These are phyloP conservation scores for Leptinotarsa texana DNA, from an alignment of 1,140 invertebrate species.

Conservation along the genomic window DNA sequence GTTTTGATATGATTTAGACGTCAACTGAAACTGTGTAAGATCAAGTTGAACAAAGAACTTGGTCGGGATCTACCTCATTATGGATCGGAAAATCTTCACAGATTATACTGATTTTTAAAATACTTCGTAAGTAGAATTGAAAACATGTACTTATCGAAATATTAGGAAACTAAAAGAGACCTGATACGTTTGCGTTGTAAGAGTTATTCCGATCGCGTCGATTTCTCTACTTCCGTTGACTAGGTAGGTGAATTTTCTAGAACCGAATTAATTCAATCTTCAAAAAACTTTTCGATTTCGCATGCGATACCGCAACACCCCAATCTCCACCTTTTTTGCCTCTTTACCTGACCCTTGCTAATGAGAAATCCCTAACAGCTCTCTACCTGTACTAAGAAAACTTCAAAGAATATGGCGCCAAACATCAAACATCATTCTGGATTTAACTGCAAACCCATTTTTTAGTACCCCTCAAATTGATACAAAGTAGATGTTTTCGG, in stretches of 20 bases:
- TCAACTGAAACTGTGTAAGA: no score
- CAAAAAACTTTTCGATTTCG: constrained; percentile 3
- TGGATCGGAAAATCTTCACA: no score
- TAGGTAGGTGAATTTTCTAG: neutral
- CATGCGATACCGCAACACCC: constrained; percentile 7
- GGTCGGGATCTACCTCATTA: no score
- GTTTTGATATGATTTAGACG: no score
- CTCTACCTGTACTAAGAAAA: neutral
- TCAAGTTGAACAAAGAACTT: no score
- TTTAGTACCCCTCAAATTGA: constrained; percentile 6
- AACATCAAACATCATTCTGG: constrained; percentile 6
- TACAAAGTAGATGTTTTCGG: neutral
- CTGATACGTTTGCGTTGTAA: no score
- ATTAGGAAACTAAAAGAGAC: no score
- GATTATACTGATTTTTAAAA: no score
- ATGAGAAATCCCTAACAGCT: neutral
- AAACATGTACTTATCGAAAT: no score
- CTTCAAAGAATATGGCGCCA: neutral
- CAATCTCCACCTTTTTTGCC: neutral
- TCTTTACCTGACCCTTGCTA: constrained; percentile 5
- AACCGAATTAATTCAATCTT: neutral
- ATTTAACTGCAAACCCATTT: constrained; percentile 1
- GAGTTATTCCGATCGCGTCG: no score
- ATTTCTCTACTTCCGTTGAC: no score
- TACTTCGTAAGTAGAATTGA: no score